A percentile compares a stretch with the other conserved stretches of the same genome.
phyloP scores from a whole-genome alignment of 2,888 invertebrate genomes.

The Arctia plantaginis region DNA sequence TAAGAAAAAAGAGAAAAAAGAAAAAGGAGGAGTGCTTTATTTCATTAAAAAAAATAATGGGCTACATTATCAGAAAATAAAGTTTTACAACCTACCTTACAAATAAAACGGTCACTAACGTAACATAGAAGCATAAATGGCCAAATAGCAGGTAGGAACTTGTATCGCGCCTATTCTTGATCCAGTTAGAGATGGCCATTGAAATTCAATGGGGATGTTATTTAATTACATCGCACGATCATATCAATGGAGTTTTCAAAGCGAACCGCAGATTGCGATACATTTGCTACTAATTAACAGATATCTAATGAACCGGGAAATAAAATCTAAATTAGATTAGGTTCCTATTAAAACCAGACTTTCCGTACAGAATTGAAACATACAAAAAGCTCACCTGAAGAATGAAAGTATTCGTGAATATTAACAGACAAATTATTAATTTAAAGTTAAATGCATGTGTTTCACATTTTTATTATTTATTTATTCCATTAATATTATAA shows the following conservation, averaged over 20 bases:
- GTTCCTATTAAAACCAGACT: neutral
- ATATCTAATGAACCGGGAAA: slow-evolving; percentile 51
- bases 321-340: slow-evolving; percentile 8
- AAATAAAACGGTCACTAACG: neutral
- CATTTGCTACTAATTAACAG: slow-evolving; percentile 63
- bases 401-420: no score
- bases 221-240: slow-evolving; percentile 49
- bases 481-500: no score
- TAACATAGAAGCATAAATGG: neutral
- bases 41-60: neutral
- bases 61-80: neutral
- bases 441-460: no score
- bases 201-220: slow-evolving; percentile 37
- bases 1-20: no score
- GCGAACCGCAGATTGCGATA: slow-evolving; percentile 44
- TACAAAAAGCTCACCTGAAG: neutral
- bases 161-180: slow-evolving; percentile 1
- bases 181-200: slow-evolving; percentile 23
- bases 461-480: no score
- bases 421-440: no score
- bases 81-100: neutral
- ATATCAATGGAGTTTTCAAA: slow-evolving; percentile 52
- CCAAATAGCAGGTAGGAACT: neutral
- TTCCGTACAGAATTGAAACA: neutral
- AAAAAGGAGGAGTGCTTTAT: no score